Conservation (phyloP, 2,113 vertebrate genomes). For the Heterochromis multidens region DNA sequence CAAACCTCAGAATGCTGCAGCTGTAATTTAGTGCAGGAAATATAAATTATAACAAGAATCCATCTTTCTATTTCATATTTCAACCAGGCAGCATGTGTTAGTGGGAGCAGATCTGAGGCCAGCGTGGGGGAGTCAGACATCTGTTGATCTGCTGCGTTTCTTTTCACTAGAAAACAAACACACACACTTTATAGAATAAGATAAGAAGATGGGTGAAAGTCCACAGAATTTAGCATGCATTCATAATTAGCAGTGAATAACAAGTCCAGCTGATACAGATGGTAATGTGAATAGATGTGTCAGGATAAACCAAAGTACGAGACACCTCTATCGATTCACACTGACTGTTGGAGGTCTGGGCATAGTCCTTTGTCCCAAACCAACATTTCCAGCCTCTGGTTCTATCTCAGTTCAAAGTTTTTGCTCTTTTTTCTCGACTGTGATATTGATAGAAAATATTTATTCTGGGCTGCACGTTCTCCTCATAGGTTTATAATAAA, state of each 20-base stretch:
- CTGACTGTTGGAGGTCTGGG: background rate
- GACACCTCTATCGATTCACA: background rate
- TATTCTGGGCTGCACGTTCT: background rate
- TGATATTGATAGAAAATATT: no score
- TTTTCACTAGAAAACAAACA: conserved; percentile 11
- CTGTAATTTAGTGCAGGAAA: background rate
- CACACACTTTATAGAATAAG: background rate
- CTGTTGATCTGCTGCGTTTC: conserved; percentile 32
- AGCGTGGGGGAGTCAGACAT: conserved; percentile 17
- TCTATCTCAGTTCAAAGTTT: background rate
- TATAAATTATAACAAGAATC: background rate
- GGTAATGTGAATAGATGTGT: background rate
- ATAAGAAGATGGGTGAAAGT: background rate
- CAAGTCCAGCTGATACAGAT: no score
- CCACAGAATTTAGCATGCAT: background rate
- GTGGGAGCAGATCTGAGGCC: background rate
- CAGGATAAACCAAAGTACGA: background rate
- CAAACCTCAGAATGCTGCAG: background rate
- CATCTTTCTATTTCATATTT: background rate
- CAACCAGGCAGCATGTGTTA: background rate
- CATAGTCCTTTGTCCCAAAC: background rate
- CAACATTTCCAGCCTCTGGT: background rate
- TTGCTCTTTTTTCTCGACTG: background rate
- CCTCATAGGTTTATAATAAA: background rate
- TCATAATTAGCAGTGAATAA: no score